Conservation (phyloP, 1,140 invertebrate genomes). For the Drosophila eugracilis region DNA sequence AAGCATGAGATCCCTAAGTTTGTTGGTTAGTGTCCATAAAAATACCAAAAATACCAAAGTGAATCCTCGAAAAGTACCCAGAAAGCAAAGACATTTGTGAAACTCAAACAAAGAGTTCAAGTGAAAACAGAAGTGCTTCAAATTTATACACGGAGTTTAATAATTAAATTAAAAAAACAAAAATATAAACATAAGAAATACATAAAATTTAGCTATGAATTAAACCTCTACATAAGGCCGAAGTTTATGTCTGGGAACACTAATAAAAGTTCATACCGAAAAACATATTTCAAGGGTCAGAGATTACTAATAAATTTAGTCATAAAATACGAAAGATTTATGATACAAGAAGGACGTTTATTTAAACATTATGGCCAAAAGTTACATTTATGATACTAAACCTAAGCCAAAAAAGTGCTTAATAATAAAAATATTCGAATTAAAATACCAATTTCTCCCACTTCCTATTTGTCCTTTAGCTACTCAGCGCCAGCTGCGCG, state of each 20-base stretch:
- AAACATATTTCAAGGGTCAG: neutral
- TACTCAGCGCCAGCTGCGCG: slow-evolving; percentile 84
- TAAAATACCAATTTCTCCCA: neutral
- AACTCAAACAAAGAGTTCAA: slow-evolving; percentile 8
- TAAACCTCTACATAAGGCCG: neutral
- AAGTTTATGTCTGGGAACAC: neutral
- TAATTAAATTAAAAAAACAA: too few species aligned
- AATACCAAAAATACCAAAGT: slow-evolving; percentile 5
- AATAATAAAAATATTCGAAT: too few species aligned
- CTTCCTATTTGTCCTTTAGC: slow-evolving; percentile 46
- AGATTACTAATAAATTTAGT: too few species aligned
- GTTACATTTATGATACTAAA: too few species aligned
- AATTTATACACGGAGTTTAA: too few species aligned
- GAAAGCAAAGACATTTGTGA: slow-evolving; percentile 2
- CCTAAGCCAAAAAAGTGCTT: too few species aligned
- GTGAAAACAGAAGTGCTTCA: slow-evolving; percentile 6
- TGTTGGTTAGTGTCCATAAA: slow-evolving; percentile 77
- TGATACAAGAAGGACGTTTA: too few species aligned
- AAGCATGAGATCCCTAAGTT: slow-evolving; percentile 84
- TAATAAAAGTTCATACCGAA: neutral
- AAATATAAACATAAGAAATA: neutral
- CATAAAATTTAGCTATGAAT: slow-evolving; percentile 1
- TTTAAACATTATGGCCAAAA: too few species aligned
- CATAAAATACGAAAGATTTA: neutral
- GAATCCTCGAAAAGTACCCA: slow-evolving; percentile 20